Conservation (phyloP, 92 coral and sea anemone species). For the Desmophyllum pertusum region DNA sequence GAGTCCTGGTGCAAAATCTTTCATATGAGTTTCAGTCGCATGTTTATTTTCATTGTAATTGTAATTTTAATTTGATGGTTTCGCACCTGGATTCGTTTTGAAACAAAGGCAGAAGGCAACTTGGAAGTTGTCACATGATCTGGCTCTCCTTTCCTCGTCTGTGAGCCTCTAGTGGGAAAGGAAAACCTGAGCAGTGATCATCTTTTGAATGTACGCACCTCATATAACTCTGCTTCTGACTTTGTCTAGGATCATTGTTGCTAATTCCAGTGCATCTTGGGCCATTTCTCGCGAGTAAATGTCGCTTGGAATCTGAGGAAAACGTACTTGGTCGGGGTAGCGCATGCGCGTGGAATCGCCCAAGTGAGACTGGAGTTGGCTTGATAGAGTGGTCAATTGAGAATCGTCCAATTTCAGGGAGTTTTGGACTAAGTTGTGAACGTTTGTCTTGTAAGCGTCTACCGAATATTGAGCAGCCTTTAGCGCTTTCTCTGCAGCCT, state of each 20-base stretch:
- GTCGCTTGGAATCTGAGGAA: slow-evolving; percentile 73
- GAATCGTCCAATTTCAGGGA: slow-evolving; percentile 43
- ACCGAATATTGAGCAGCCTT: slow-evolving; percentile 75
- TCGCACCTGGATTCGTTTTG: too few relatives aligned
- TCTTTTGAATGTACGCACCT: slow-evolving; percentile 8
- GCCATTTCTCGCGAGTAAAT: slow-evolving; percentile 54
- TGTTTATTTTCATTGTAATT: too few relatives aligned
- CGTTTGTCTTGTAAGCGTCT: slow-evolving; percentile 61
- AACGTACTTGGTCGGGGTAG: slow-evolving; percentile 71
- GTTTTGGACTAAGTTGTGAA: slow-evolving; percentile 57
- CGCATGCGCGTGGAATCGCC: slow-evolving; percentile 84
- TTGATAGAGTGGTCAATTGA: slow-evolving; percentile 42
- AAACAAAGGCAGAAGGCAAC: too few relatives aligned
- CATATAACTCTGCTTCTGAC: slow-evolving; percentile 33
- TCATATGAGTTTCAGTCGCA: too few relatives aligned
- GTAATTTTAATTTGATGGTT: too few relatives aligned
- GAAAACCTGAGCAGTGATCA: too few relatives aligned
- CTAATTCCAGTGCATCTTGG: slow-evolving; percentile 30
- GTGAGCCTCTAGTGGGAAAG: neutral
- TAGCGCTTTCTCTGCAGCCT: slow-evolving; percentile 84
- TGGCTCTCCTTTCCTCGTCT: neutral
- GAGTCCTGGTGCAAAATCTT: too few relatives aligned
- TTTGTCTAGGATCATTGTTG: slow-evolving; percentile 37
- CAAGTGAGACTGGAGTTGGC: slow-evolving; percentile 37
- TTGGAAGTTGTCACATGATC: too few relatives aligned